Evolutionary conservation across 2,888 invertebrate species (phyloP), one percentile per base, ranked within the genome.

Genomic region (Chironomus riparius): DNA sequence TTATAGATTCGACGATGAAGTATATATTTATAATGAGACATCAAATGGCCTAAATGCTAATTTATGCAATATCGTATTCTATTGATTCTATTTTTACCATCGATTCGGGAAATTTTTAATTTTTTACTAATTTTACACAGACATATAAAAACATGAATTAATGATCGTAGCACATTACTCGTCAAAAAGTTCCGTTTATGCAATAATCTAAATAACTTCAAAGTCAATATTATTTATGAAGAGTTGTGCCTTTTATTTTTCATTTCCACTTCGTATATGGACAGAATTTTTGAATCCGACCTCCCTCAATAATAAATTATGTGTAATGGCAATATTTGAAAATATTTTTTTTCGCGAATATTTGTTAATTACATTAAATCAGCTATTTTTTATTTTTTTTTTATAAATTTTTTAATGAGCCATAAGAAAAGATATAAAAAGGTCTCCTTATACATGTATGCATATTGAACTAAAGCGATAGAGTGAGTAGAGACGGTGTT

Each of bases 81-180:
- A 68, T 68, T 38, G 68, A 68, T 68, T 38, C 68, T 68, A 68
- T 68, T 68, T 68, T 6, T 68, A 68, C 22, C 21, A 21, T 21
- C 38, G 38, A 56, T 56, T 56, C 56, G 56, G 56, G 56, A 18
- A 56, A 56, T 56, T 56, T 38, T 38, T n/a, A n/a, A 38, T 10
- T 38, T 15, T n/a, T 15, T 56, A 56, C 56, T 18, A 56, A 56
- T 56, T 56, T 56, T 18, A 56, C 18, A 56, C 18, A 56, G 18
- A 50, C n/a, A 56, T 56, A 56, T 56, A 15, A 15, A 56, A 38
- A 56, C 56, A 18, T 18, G 56, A 56, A 18, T 56, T 56, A 18
- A 56, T 56, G 18, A 56, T 56, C 56, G 56, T 38, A 38, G 38
- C 38, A 38, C 38, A 38, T 38, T 38, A 38, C 38, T 38, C 38